phyloP scores from a whole-genome alignment of 2,797 vertebrate genomes.

The Cheirogaleus major region DNA sequence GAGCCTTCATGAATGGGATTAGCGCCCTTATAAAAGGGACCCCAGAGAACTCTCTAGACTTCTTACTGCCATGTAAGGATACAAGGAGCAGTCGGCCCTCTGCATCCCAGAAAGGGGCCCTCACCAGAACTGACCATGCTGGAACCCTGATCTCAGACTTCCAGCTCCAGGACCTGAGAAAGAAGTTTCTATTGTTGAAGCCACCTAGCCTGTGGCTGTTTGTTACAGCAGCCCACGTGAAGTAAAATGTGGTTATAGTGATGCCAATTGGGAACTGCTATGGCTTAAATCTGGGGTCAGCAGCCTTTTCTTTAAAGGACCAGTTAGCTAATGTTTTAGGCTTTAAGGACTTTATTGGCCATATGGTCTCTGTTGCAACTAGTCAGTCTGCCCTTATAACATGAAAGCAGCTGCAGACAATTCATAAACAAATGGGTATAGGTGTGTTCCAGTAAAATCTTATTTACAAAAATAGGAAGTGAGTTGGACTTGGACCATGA shows the following conservation, averaged over 20 bases:
- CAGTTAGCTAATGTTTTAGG: not conserved
- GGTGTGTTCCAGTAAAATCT: not conserved
- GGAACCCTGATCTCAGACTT: not conserved
- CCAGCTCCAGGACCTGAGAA: not conserved
- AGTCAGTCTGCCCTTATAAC: not conserved
- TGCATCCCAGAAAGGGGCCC: not conserved
- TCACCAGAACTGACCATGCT: not conserved
- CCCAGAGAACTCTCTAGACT: not conserved
- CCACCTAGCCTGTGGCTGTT: not conserved
- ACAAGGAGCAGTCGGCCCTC: not conserved
- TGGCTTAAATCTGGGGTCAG: not conserved
- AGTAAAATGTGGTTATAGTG: not conserved
- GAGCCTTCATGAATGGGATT: not conserved
- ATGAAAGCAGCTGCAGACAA: not conserved
- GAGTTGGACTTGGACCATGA: not conserved
- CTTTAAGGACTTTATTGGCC: not conserved
- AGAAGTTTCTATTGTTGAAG: not conserved
- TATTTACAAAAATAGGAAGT: not conserved
- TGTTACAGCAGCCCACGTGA: not conserved
- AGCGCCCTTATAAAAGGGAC: not conserved
- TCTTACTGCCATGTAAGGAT: not conserved
- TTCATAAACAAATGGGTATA: not conserved
- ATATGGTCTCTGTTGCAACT: not conserved
- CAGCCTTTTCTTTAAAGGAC: not conserved
- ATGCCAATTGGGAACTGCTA: not conserved